phyloP scores from a whole-genome alignment of 2,797 vertebrate species.

The Fundulus diaphanus region DNA sequence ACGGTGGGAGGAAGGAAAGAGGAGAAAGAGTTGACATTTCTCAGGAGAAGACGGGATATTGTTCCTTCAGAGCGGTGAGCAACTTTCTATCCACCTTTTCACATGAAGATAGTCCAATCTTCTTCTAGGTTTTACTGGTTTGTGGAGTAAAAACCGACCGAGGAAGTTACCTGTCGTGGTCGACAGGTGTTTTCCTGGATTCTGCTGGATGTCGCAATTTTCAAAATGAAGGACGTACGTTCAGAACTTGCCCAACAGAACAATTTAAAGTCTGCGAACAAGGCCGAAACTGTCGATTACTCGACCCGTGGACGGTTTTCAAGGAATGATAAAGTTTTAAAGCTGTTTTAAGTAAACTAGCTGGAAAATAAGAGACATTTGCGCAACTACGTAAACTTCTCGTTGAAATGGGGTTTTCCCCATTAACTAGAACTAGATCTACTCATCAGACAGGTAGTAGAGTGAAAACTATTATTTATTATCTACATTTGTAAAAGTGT shows the following conservation, averaged over 20 bases:
- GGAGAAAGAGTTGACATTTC: background rate
- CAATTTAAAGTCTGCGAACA: background rate
- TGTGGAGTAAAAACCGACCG: background rate
- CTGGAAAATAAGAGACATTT: background rate
- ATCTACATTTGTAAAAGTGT: background rate
- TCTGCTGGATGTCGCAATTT: background rate
- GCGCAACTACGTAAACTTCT: background rate
- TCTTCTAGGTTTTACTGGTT: background rate
- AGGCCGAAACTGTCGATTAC: background rate
- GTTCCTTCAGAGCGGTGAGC: background rate
- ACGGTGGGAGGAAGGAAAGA: background rate
- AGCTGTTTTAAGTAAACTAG: background rate
- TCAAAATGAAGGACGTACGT: background rate
- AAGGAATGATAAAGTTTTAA: background rate
- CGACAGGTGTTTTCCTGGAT: slow-evolving; percentile 2
- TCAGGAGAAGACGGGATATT: background rate
- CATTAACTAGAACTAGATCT: background rate
- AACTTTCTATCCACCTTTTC: background rate
- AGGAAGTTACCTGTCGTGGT: background rate
- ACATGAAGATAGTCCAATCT: background rate
- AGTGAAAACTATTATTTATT: background rate
- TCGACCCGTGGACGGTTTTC: background rate
- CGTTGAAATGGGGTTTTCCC: background rate
- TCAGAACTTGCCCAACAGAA: background rate
- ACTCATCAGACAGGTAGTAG: background rate